phyloP scores from a whole-genome alignment of 2,888 invertebrate genomes.

The Osmoderma eremita region DNA sequence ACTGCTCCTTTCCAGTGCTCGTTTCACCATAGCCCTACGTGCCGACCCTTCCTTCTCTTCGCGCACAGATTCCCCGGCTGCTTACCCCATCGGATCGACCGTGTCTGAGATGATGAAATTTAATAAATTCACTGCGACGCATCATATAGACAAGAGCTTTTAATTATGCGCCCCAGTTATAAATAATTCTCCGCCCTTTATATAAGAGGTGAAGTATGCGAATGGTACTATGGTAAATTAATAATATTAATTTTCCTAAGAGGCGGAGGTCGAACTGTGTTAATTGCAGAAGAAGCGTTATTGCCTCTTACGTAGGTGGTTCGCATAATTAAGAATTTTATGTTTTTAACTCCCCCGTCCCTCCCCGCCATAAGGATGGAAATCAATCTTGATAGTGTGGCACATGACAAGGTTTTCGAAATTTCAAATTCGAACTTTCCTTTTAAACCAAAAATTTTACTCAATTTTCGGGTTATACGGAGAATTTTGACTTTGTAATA shows the following conservation, averaged over 20 bases:
- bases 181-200: slow-evolving; percentile 31
- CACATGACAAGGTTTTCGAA: too few species aligned
- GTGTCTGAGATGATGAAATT: slow-evolving; percentile 10
- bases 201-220: neutral
- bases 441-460: too few species aligned
- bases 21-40: too few species aligned
- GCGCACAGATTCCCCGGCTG: neutral
- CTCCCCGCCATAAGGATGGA: too few species aligned
- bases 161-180: slow-evolving; percentile 26
- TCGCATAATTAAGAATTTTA: too few species aligned
- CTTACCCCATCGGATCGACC: neutral
- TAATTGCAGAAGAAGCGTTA: slow-evolving; percentile 12
- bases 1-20: neutral
- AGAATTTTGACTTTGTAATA: too few species aligned
- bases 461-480: too few species aligned
- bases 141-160: slow-evolving; percentile 25
- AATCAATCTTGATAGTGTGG: too few species aligned
- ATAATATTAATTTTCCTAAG: slow-evolving; percentile 38
- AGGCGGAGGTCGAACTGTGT: slow-evolving; percentile 15
- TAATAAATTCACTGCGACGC: slow-evolving; percentile 24
- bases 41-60: too few species aligned
- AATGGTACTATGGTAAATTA: slow-evolving; percentile 26
- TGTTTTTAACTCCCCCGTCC: too few species aligned
- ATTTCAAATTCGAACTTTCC: too few species aligned
- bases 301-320: too few species aligned